Evolutionary conservation across 1,140 invertebrate genomes (phyloP).

Genomic region (Cydia splendana): DNA sequence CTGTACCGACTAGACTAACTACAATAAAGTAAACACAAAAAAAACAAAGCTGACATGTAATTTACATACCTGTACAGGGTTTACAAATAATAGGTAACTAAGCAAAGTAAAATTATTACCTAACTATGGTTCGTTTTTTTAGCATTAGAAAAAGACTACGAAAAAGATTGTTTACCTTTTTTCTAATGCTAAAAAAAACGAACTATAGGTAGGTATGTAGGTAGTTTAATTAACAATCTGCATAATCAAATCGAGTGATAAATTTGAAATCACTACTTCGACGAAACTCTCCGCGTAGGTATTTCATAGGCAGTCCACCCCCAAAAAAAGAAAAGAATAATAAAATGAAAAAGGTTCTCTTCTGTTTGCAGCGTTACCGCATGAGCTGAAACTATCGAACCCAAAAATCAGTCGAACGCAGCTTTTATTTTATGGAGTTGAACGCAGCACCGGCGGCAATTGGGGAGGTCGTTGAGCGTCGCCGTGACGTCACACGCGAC

Average conservation of each 20-base stretch:
- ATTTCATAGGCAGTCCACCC: too few relatives aligned
- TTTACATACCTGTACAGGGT: background rate
- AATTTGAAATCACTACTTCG: too few relatives aligned
- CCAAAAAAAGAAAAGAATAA: too few relatives aligned
- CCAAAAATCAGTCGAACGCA: slow-evolving; percentile 15
- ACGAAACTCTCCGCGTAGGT: too few relatives aligned
- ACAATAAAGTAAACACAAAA: background rate
- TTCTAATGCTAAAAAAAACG: too few relatives aligned
- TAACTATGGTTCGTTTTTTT: too few relatives aligned
- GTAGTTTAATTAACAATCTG: too few relatives aligned
- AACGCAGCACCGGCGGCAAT: slow-evolving; percentile 48
- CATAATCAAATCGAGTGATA: too few relatives aligned
- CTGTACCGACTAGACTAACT: background rate
- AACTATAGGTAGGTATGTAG: too few relatives aligned
- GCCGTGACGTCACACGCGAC: slow-evolving; percentile 71
- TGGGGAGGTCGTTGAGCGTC: slow-evolving; percentile 67
- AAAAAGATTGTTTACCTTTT: too few relatives aligned
- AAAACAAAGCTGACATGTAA: background rate
- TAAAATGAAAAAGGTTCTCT: background rate
- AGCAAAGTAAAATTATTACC: too few relatives aligned
- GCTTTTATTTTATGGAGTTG: slow-evolving; percentile 27
- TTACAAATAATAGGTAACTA: background rate
- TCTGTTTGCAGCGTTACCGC: background rate
- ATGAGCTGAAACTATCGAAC: slow-evolving; percentile 17
- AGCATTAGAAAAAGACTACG: too few relatives aligned